Conservation (phyloP, 1,140 invertebrate genomes). For the Antheraea mylitta region DNA sequence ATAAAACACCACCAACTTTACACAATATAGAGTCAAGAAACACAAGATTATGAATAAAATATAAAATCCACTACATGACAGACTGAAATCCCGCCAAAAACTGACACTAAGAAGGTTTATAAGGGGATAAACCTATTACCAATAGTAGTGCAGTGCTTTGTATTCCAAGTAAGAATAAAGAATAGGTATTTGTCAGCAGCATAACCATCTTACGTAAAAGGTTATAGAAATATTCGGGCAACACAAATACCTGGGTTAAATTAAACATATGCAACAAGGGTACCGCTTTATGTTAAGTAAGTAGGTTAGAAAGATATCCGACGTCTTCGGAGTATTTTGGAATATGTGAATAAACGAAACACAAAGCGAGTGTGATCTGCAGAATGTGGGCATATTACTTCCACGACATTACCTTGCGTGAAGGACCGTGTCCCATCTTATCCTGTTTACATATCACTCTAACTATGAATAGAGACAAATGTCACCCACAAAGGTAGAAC, state of each 20-base stretch:
- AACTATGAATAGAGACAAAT: slow-evolving; percentile 4
- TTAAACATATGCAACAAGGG: neutral
- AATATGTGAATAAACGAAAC: slow-evolving; percentile 23
- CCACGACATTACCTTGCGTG: slow-evolving; percentile 20
- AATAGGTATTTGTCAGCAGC: neutral
- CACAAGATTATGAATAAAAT: too few relatives aligned
- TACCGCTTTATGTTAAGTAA: neutral
- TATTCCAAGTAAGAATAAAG: too few relatives aligned
- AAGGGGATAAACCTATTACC: too few relatives aligned
- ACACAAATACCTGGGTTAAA: neutral
- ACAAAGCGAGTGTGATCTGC: slow-evolving; percentile 22
- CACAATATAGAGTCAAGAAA: too few relatives aligned
- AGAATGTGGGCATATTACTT: slow-evolving; percentile 20
- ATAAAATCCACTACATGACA: too few relatives aligned
- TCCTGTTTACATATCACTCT: slow-evolving; percentile 15
- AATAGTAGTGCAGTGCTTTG: too few relatives aligned
- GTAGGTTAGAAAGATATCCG: slow-evolving; percentile 8
- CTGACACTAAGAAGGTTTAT: too few relatives aligned
- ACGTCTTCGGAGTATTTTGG: neutral
- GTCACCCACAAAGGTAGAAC: neutral
- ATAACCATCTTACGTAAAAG: neutral
- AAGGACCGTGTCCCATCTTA: slow-evolving; percentile 17
- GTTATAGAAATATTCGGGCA: neutral
- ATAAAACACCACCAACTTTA: too few relatives aligned
- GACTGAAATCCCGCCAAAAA: too few relatives aligned